Evolutionary conservation across 2,797 vertebrate species (phyloP).

Genomic region (Acanthis flammea): DNA sequence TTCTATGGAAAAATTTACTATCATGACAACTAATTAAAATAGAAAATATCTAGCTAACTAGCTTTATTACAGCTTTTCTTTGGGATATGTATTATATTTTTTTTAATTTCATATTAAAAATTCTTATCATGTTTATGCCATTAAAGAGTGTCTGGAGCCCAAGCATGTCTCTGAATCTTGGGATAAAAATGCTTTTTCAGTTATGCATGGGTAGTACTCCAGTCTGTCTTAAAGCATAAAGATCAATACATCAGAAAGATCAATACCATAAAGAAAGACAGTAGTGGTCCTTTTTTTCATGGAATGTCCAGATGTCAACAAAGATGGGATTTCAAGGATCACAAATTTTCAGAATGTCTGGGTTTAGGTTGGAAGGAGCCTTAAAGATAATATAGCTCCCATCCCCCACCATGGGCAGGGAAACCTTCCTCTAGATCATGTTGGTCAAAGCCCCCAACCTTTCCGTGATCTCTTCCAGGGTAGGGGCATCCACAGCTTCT

Average conservation of each 20-base stretch:
- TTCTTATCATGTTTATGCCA: background rate
- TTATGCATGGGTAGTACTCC: background rate
- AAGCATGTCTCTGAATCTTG: background rate
- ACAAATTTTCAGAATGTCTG: background rate
- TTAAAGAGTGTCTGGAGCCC: background rate
- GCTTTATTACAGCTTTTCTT: background rate
- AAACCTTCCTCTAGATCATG: background rate
- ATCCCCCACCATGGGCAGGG: too few relatives aligned
- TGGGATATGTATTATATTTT: background rate
- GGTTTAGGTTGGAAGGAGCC: background rate
- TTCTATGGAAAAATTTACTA: background rate
- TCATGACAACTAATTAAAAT: background rate
- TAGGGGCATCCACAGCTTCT: background rate
- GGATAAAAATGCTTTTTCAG: background rate
- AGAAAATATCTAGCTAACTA: background rate
- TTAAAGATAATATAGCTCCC: background rate
- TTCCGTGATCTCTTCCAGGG: background rate
- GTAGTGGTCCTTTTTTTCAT: rapidly evolving
- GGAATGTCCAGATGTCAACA: background rate
- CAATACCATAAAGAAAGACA: background rate
- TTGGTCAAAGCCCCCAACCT: background rate
- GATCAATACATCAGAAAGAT: background rate
- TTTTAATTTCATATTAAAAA: background rate
- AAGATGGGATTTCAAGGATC: background rate
- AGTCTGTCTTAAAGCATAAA: background rate